Evolutionary conservation across 2,113 vertebrate species (phyloP).

Genomic region (Chaetops frenatus): DNA sequence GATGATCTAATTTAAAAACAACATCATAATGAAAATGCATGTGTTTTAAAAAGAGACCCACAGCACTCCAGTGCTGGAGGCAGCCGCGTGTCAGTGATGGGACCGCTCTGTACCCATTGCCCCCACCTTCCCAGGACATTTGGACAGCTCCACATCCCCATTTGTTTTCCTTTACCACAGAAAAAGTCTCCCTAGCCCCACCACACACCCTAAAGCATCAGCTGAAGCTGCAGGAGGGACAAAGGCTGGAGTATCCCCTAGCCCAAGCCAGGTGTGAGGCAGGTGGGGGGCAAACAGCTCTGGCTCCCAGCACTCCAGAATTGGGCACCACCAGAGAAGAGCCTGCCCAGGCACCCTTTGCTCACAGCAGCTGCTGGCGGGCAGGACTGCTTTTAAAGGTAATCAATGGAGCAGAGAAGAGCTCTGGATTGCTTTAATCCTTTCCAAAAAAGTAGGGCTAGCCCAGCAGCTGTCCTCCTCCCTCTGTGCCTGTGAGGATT

Average conservation of each 20-base stretch:
- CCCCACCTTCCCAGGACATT: background rate
- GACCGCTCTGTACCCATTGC: background rate
- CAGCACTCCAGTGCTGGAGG: background rate
- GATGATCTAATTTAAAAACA: constrained; percentile 47
- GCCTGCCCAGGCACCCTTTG: background rate
- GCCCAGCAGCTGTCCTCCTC: background rate
- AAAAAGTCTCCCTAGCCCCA: background rate
- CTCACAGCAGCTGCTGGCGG: background rate
- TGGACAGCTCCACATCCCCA: background rate
- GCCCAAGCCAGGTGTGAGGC: background rate
- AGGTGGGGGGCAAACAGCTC: background rate
- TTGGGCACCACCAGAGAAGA: background rate
- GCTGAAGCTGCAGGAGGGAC: background rate
- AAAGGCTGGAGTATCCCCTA: background rate
- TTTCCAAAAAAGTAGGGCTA: background rate
- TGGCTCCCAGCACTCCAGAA: background rate
- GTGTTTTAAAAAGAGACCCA: background rate
- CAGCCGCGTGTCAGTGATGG: background rate
- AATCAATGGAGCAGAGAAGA: background rate
- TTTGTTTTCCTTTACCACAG: constrained; percentile 11
- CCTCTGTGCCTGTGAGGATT: background rate
- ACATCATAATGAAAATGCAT: background rate
- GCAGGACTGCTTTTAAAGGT: background rate
- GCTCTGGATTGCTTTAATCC: constrained; percentile 15
- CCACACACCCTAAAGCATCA: background rate